A percentile compares a stretch with the other conserved stretches of the same genome.
These are phyloP conservation scores for Hylomyscus alleni DNA, from an alignment of 2,797 vertebrate species.

Conservation along the genomic window DNA sequence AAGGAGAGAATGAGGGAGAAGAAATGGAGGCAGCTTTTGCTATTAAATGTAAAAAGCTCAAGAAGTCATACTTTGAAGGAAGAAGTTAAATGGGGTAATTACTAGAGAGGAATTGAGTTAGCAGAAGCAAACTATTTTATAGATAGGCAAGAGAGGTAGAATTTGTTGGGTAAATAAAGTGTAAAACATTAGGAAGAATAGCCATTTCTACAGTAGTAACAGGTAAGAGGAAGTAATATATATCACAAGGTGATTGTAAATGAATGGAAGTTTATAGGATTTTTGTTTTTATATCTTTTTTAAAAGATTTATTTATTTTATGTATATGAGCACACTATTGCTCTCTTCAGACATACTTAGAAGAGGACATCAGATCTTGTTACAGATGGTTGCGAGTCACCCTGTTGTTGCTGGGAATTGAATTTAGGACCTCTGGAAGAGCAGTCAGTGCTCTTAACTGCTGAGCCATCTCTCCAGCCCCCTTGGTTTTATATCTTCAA, in stretches of 20 bases:
- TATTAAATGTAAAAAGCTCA: constrained; percentile 17
- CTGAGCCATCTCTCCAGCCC: too few species aligned
- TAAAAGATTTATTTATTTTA: too few species aligned
- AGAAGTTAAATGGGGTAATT: background rate
- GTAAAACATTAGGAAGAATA: background rate
- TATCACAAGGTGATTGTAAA: background rate
- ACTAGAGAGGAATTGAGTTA: background rate
- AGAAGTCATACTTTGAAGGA: constrained; percentile 29
- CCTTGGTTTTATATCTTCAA: background rate
- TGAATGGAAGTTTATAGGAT: background rate
- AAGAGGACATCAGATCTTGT: too few species aligned
- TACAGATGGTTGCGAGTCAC: too few species aligned
- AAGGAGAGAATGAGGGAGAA: background rate
- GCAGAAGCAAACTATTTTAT: background rate
- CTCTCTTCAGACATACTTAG: too few species aligned
- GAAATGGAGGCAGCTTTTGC: background rate
- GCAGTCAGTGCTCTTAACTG: too few species aligned
- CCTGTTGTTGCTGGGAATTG: too few species aligned
- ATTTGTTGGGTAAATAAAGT: background rate
- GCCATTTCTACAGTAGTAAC: background rate
- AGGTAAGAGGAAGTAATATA: background rate
- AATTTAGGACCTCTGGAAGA: too few species aligned
- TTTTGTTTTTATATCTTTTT: background rate
- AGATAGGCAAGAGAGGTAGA: background rate
- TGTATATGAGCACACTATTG: too few species aligned